Conservation (phyloP, 2,797 vertebrate species). For the Scomberomorus guttatus region DNA sequence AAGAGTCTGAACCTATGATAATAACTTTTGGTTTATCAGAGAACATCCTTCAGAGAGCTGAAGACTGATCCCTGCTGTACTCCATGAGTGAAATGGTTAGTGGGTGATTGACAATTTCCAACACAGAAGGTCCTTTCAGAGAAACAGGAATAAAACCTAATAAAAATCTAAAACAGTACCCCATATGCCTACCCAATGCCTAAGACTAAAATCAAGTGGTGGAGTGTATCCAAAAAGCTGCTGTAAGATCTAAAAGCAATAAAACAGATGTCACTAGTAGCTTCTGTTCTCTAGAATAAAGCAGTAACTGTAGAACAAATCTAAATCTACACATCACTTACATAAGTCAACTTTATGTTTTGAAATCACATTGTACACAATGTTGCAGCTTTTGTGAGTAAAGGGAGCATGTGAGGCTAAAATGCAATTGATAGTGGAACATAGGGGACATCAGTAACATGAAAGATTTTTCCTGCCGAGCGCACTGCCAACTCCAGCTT, state of each 20-base stretch:
- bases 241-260: background rate
- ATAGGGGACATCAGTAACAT: slow-evolving; percentile 43
- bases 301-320: background rate
- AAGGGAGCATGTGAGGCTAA: background rate
- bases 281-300: background rate
- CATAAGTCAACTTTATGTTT: slow-evolving; percentile 6
- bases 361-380: background rate
- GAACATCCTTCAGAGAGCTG: too few relatives aligned
- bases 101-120: background rate
- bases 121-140: background rate
- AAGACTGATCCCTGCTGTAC: background rate
- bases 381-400: background rate
- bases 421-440: slow-evolving; percentile 23
- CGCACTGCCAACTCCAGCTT: slow-evolving; percentile 15
- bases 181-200: background rate
- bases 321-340: slow-evolving; percentile 10
- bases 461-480: slow-evolving; percentile 41
- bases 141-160: background rate
- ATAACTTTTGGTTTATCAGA: background rate
- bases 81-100: background rate
- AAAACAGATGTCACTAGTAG: background rate
- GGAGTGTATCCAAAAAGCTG: background rate
- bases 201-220: too few relatives aligned
- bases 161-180: background rate
- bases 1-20: background rate